Percentiles rank a stretch among this genome's conserved stretches.
These are phyloP conservation scores for Palythoa caribaeorum DNA, from an alignment of 92 coral and sea anemone species.

Conservation along the genomic window DNA sequence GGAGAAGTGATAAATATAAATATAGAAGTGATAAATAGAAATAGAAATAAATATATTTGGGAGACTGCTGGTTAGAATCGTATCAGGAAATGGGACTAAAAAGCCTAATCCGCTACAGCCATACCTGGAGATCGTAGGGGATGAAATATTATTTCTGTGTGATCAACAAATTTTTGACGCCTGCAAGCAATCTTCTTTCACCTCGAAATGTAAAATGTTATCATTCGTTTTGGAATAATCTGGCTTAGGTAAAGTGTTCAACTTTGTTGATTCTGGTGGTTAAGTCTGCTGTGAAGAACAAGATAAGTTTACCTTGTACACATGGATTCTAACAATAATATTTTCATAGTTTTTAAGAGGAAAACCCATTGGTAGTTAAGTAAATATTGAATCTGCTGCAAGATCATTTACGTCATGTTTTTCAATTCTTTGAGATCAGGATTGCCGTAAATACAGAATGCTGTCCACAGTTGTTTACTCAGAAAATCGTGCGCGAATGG, in stretches of 20 bases:
- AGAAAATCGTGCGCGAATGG: background rate
- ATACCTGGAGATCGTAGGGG: constrained; percentile 52
- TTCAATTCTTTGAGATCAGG: no score
- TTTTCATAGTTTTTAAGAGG: no score
- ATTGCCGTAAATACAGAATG: background rate
- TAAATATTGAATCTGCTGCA: no score
- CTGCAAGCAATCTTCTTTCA: constrained; percentile 33
- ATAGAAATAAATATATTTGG: constrained; percentile 42
- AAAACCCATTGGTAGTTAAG: no score
- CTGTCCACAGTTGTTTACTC: background rate
- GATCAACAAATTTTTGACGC: constrained; percentile 14
- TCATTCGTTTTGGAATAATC: constrained; percentile 49
- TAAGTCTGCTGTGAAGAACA: constrained; percentile 44
- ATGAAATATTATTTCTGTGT: constrained; percentile 40
- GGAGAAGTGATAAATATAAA: background rate
- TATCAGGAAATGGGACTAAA: constrained; percentile 46
- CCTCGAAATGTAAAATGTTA: constrained; percentile 16
- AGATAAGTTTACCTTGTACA: constrained; percentile 39
- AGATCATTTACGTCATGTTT: no score
- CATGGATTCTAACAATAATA: background rate
- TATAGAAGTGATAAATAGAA: no score
- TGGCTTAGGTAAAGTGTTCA: constrained; percentile 46
- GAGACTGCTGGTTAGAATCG: constrained; percentile 45
- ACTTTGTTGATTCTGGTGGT: constrained; percentile 41
- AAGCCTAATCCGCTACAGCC: constrained; percentile 43